phyloP scores from a whole-genome alignment of 1,140 invertebrate species.

The Dendrolimus punctatus region DNA sequence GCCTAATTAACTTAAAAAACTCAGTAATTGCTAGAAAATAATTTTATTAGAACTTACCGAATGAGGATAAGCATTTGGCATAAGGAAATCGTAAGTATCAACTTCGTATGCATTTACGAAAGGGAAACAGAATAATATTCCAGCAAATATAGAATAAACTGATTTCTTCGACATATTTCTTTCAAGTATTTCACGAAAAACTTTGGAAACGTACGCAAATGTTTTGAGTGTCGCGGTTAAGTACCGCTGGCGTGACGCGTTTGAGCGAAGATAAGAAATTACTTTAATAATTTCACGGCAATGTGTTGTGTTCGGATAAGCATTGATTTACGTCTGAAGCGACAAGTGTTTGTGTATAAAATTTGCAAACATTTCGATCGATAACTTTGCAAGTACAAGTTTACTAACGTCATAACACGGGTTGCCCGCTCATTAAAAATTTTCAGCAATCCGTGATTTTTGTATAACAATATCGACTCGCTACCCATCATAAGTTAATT shows the following conservation, averaged over 20 bases:
- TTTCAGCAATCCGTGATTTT: too few relatives aligned
- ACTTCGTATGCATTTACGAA: conserved; percentile 33
- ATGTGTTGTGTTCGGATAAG: conserved; percentile 8
- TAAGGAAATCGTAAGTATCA: conserved; percentile 55
- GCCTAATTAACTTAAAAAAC: too few relatives aligned
- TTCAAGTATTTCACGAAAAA: too few relatives aligned
- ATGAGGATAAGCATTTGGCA: conserved; percentile 57
- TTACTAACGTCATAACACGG: conserved; percentile 34
- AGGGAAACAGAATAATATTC: conserved; percentile 1
- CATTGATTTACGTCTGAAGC: conserved; percentile 19
- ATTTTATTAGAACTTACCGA: conserved; percentile 32
- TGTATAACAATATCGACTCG: too few relatives aligned
- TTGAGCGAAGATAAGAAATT: too few relatives aligned
- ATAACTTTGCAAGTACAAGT: conserved; percentile 13
- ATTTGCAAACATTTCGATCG: conserved; percentile 28
- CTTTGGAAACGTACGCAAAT: too few relatives aligned
- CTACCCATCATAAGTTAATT: too few relatives aligned
- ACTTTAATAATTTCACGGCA: conserved; percentile 7
- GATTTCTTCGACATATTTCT: too few relatives aligned
- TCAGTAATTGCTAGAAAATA: not conserved
- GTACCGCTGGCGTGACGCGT: too few relatives aligned
- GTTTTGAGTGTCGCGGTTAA: too few relatives aligned
- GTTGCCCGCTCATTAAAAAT: conserved; percentile 18
- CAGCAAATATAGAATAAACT: too few relatives aligned
- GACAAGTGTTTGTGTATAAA: conserved; percentile 44